Percentiles rank a stretch among this genome's conserved stretches.
Conservation (phyloP, 1,140 invertebrate species). For the Whitmania pigra region DNA sequence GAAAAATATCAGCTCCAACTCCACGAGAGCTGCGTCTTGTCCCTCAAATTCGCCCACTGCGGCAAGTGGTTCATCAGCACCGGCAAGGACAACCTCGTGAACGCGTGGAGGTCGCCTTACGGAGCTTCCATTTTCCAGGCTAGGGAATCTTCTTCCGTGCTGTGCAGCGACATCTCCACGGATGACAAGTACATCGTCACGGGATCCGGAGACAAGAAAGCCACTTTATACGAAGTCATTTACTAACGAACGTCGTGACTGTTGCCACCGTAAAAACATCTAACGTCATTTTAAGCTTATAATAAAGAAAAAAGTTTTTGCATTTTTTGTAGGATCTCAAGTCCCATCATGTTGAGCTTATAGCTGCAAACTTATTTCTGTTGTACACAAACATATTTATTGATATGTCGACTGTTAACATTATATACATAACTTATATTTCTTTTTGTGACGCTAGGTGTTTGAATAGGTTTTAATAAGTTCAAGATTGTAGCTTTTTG, state of each 20-base stretch:
- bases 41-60: constrained; percentile 84
- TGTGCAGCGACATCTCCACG: constrained; percentile 95
- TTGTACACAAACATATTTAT: too few species aligned
- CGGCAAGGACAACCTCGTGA: constrained; percentile 93
- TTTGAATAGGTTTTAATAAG: too few species aligned
- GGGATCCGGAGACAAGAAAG: constrained; percentile 96
- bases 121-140: constrained; percentile 97
- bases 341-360: too few species aligned
- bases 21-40: constrained; percentile 96
- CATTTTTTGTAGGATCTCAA: too few species aligned
- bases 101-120: constrained; percentile 95
- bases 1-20: constrained; percentile 95
- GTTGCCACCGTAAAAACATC: too few species aligned
- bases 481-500: too few species aligned
- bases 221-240: constrained; percentile 95
- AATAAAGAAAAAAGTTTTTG: too few species aligned
- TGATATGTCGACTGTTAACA: too few species aligned
- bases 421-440: too few species aligned
- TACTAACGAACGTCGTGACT: constrained; percentile 49
- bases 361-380: too few species aligned
- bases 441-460: too few species aligned
- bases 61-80: constrained; percentile 99
- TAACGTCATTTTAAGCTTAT: too few species aligned
- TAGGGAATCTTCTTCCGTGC: constrained; percentile 92
- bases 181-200: constrained; percentile 98